A percentile compares a stretch with the other conserved stretches of the same genome.
Evolutionary conservation across 2,797 vertebrate genomes (phyloP).

Genomic region (Karalla daura): DNA sequence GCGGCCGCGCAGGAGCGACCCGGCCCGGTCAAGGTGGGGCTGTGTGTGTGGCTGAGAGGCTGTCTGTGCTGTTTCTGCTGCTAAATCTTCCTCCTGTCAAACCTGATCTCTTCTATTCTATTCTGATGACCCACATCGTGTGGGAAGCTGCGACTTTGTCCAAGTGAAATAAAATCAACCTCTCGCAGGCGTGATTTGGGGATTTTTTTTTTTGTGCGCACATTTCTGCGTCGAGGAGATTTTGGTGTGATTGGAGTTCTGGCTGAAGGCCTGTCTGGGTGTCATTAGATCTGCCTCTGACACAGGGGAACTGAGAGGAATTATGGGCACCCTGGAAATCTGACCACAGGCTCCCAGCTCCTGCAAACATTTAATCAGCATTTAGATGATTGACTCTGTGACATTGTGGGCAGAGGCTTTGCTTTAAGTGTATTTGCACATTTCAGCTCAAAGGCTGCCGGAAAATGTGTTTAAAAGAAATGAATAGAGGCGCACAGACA

Average conservation of each 20-base stretch:
- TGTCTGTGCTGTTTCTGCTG: conserved; percentile 42
- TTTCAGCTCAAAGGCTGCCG: conserved; percentile 3
- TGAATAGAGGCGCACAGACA: neutral
- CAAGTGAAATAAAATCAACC: conserved; percentile 11
- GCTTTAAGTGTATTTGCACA: conserved; percentile 4
- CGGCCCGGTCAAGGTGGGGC: conserved; percentile 77
- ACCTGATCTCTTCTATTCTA: conserved; percentile 47
- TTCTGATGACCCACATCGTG: conserved; percentile 74
- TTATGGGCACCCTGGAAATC: conserved; percentile 30
- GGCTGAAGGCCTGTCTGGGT: conserved; percentile 62
- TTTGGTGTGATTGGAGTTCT: conserved; percentile 52
- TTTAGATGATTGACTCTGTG: conserved; percentile 17
- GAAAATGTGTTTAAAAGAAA: conserved; percentile 1
- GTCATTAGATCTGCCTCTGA: conserved; percentile 52
- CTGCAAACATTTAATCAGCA: conserved; percentile 20
- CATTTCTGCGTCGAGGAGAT: conserved; percentile 23
- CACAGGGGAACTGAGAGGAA: conserved; percentile 36
- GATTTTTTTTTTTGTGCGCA: too few species aligned
- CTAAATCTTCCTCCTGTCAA: conserved; percentile 37
- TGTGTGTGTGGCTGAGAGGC: conserved; percentile 4
- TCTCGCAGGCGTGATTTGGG: neutral
- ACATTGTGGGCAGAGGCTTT: neutral
- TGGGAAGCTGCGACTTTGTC: conserved; percentile 41
- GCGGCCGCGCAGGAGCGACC: conserved; percentile 52
- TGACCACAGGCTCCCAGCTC: conserved; percentile 26